A percentile compares a stretch with the other conserved stretches of the same genome.
phyloP scores from a whole-genome alignment of 2,888 invertebrate species.

The Periphyllus acericola region DNA sequence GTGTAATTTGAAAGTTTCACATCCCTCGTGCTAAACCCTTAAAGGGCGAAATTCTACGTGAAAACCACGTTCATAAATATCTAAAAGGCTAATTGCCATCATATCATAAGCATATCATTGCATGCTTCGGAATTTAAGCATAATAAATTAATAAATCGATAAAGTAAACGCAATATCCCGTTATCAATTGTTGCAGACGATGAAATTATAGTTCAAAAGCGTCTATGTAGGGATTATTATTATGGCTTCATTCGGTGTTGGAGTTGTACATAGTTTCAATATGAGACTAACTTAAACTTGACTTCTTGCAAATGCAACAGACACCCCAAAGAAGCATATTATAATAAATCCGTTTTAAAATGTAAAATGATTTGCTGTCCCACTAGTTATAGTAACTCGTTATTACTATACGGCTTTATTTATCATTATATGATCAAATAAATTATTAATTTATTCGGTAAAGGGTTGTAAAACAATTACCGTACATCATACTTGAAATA shows the following conservation, averaged over 20 bases:
- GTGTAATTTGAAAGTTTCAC: slow-evolving; percentile 12
- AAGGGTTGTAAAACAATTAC: too few species aligned
- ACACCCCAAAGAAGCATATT: too few species aligned
- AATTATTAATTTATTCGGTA: too few species aligned
- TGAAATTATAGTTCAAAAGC: neutral
- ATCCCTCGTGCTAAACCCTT: neutral
- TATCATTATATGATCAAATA: too few species aligned
- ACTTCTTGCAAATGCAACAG: too few species aligned
- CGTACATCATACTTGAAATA: too few species aligned
- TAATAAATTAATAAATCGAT: neutral
- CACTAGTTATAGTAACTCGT: too few species aligned
- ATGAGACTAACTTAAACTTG: too few species aligned
- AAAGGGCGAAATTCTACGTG: neutral
- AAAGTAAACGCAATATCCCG: neutral
- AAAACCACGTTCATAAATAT: neutral
- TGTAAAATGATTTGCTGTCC: too few species aligned
- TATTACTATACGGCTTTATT: too few species aligned
- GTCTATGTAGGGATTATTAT: neutral
- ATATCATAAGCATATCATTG: neutral
- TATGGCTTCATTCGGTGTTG: neutral
- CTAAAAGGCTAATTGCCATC: neutral
- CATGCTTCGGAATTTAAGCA: neutral
- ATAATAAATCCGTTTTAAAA: too few species aligned
- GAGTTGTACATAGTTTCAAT: too few species aligned
- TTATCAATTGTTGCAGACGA: neutral